A percentile compares a stretch with the other conserved stretches of the same genome.
phyloP scores from a whole-genome alignment of 2,888 invertebrate species.

The Girardia tigrina region DNA sequence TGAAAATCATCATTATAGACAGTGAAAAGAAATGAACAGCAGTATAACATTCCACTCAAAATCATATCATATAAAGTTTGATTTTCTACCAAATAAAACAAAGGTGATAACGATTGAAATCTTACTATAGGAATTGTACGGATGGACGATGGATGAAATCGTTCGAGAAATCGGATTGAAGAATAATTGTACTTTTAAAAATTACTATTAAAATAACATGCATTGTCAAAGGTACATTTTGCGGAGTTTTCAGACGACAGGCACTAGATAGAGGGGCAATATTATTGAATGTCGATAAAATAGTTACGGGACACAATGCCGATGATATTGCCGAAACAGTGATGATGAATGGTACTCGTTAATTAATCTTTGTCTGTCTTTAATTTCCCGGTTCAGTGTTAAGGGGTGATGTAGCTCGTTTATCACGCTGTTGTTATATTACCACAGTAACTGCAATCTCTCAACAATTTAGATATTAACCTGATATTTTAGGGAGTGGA shows the following conservation, averaged over 20 bases:
- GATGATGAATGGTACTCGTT: constrained; percentile 65
- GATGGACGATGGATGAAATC: constrained; percentile 90
- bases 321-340: constrained; percentile 93
- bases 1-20: too few relatives aligned
- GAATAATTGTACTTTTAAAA: constrained; percentile 73
- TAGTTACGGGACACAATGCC: constrained; percentile 64
- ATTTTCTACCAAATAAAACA: constrained; percentile 18
- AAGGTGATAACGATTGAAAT: constrained; percentile 6
- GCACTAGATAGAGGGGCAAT: constrained; percentile 86
- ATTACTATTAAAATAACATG: too few relatives aligned
- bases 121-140: constrained; percentile 64
- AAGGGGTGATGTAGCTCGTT: constrained; percentile 81
- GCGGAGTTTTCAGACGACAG: constrained; percentile 69
- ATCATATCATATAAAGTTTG: constrained; percentile 73
- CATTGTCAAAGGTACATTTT: constrained; percentile 54
- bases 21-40: constrained; percentile 79
- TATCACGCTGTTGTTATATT: constrained; percentile 77
- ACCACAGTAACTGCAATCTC: constrained; percentile 59
- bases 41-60: constrained; percentile 80
- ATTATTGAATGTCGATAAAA: constrained; percentile 70
- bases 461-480: neutral
- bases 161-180: constrained; percentile 64
- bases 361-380: neutral
- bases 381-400: constrained; percentile 54
- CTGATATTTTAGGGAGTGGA: constrained; percentile 59